These are phyloP conservation scores for Miniopterus natalensis DNA, from an alignment of 2,113 vertebrate species.

Conservation along the genomic window DNA sequence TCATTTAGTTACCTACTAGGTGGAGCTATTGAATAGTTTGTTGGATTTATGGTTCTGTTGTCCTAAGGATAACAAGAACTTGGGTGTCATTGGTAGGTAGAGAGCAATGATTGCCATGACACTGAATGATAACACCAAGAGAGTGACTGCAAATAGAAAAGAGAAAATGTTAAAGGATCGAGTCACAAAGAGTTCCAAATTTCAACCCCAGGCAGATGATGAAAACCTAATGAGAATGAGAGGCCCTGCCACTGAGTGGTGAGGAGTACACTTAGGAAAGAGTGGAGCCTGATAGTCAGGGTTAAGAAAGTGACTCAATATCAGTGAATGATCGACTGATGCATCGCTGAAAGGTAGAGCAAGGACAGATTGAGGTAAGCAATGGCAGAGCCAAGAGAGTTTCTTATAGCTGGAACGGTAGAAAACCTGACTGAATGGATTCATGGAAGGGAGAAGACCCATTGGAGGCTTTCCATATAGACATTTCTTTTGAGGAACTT, in stretches of 20 bases:
- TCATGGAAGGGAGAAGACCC: not conserved
- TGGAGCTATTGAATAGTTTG: not conserved
- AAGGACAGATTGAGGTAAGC: not conserved
- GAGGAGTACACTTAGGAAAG: not conserved
- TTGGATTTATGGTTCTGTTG: not conserved
- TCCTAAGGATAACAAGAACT: not conserved
- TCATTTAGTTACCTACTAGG: not conserved
- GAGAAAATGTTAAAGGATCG: not conserved
- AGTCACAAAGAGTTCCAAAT: slow-evolving; percentile 31
- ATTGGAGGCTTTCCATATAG: not conserved
- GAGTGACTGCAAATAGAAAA: not conserved
- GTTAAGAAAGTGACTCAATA: slow-evolving; percentile 3
- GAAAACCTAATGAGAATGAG: not conserved
- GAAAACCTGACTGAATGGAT: not conserved
- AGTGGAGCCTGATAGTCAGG: not conserved
- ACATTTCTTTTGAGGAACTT: not conserved
- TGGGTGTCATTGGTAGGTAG: not conserved
- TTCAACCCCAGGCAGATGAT: not conserved
- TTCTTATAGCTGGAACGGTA: not conserved
- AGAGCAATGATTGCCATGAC: not conserved
- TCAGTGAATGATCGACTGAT: not conserved
- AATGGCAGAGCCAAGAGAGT: not conserved
- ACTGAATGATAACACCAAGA: not conserved
- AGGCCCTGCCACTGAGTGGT: not conserved
- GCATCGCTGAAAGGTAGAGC: not conserved